Evolutionary conservation across 2,888 invertebrate genomes (phyloP).

Genomic region (Epinotia brunnichana): DNA sequence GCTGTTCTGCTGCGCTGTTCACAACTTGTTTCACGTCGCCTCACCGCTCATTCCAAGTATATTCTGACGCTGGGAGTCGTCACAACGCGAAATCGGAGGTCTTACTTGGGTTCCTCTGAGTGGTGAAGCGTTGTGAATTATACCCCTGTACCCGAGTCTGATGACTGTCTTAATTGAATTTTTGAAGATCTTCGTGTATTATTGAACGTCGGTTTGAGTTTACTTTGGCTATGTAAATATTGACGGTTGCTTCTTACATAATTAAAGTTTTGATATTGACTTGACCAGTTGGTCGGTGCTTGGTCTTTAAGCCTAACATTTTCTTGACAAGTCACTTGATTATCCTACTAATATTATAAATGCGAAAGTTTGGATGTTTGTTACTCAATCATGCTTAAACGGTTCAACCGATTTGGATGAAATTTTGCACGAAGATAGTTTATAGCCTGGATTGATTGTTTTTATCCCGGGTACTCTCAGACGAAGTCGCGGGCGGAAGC

Average conservation of each 20-base stretch:
- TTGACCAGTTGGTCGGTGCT: background rate
- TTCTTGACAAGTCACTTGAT: background rate
- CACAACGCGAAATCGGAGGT: background rate
- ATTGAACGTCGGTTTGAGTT: conserved; percentile 29
- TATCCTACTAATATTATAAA: too few relatives aligned
- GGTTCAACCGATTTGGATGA: too few relatives aligned
- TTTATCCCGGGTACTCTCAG: too few relatives aligned
- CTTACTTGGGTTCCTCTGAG: background rate
- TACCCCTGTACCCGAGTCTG: conserved; percentile 14
- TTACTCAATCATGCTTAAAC: too few relatives aligned
- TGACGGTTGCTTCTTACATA: background rate
- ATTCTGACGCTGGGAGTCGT: too few relatives aligned
- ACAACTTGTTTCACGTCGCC: background rate
- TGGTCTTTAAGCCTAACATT: background rate
- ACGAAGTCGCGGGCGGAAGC: too few relatives aligned
- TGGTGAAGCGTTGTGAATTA: background rate
- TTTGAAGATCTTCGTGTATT: conserved; percentile 34
- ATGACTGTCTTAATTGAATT: conserved; percentile 37
- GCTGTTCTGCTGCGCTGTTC: conserved; percentile 12
- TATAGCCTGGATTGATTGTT: too few relatives aligned
- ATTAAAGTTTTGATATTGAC: conserved; percentile 1
- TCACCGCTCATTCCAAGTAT: too few relatives aligned
- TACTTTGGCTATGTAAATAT: conserved; percentile 18
- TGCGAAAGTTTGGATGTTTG: too few relatives aligned
- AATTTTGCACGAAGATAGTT: too few relatives aligned